phyloP scores from a whole-genome alignment of 2,888 invertebrate genomes.

The Polylopha cassiicola region DNA sequence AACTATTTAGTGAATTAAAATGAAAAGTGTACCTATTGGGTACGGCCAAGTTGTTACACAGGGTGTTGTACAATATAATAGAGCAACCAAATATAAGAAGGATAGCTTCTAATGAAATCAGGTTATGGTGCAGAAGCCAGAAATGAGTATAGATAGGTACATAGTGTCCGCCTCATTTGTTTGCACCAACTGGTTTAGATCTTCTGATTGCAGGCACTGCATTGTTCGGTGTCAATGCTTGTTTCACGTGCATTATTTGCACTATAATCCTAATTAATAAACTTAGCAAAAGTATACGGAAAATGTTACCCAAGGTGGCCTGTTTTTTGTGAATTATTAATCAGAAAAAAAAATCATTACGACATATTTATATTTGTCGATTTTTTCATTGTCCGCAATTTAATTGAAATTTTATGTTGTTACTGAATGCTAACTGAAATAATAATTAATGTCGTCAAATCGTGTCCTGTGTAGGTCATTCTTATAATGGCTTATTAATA shows the following conservation, averaged over 20 bases:
- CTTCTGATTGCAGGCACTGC: too few species aligned
- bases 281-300: constrained; percentile 68
- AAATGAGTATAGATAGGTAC: constrained; percentile 3
- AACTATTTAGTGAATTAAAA: constrained; percentile 11
- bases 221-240: constrained; percentile 42
- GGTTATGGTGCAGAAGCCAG: constrained; percentile 9
- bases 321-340: constrained; percentile 43
- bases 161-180: constrained; percentile 1
- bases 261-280: constrained; percentile 43
- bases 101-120: constrained; percentile 41
- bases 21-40: constrained; percentile 7
- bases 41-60: constrained; percentile 24
- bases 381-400: constrained; percentile 40
- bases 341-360: constrained; percentile 31
- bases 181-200: too few species aligned
- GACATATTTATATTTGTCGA: constrained; percentile 24
- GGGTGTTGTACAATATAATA: constrained; percentile 32
- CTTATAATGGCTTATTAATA: constrained; percentile 39
- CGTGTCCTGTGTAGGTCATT: constrained; percentile 28
- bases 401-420: constrained; percentile 30
- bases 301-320: constrained; percentile 62
- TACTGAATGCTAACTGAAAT: background rate
- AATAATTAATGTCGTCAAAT: background rate
- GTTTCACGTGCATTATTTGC: constrained; percentile 43
- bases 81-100: constrained; percentile 40